phyloP scores from a whole-genome alignment of 2,797 vertebrate genomes.

The Danio albolineatus region DNA sequence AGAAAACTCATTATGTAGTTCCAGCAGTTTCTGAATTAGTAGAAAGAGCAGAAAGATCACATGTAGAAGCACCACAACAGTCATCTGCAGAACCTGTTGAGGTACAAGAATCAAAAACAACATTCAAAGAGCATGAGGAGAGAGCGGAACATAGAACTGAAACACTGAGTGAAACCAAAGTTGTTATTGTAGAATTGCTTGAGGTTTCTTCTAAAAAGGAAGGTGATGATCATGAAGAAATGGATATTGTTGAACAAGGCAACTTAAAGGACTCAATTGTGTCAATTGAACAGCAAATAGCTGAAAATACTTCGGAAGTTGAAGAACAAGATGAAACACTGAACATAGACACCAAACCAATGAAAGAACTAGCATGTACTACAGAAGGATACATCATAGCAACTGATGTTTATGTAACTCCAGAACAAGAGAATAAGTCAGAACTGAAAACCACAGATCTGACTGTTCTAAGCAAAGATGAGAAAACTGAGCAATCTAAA shows the following conservation, averaged over 20 bases:
- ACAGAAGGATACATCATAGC: not conserved
- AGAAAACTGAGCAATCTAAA: conserved; percentile 7
- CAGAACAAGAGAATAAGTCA: not conserved
- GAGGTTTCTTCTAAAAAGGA: not conserved
- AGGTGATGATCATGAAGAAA: not conserved
- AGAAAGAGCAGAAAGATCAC: not conserved
- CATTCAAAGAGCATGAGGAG: conserved; percentile 1
- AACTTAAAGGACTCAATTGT: not conserved
- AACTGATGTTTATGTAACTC: not conserved
- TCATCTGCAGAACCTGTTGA: not conserved
- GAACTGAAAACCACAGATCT: not conserved
- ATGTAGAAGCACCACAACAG: conserved; percentile 16
- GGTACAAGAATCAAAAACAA: not conserved
- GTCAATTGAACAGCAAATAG: conserved; percentile 7
- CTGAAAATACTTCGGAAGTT: not conserved
- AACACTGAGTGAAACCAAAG: conserved; percentile 1
- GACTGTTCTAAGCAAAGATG: not conserved
- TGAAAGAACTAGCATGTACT: not conserved
- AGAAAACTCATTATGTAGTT: not conserved
- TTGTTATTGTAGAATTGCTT: conserved; percentile 29
- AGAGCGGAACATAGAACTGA: not conserved
- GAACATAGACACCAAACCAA: not conserved
- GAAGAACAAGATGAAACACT: conserved; percentile 2
- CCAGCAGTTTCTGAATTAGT: not conserved
- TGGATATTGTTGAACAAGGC: conserved; percentile 11